Conservation (phyloP, 2,113 vertebrate genomes). For the Myxocyprinus asiaticus region DNA sequence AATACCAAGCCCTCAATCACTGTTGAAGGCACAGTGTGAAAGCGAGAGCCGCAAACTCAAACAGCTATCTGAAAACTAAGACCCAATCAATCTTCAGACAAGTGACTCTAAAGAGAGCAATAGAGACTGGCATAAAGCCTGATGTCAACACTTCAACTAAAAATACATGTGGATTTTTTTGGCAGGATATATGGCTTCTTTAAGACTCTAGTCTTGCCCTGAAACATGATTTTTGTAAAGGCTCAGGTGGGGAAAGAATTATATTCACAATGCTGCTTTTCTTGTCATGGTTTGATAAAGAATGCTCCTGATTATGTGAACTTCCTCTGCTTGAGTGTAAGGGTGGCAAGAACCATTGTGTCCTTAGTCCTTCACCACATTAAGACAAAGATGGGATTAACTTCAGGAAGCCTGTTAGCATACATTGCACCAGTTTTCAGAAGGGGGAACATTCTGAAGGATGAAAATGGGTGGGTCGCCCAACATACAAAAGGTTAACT, state of each 20-base stretch:
- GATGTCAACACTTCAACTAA: background rate
- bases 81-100: conserved; percentile 37
- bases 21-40: conserved; percentile 2
- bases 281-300: background rate
- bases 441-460: conserved; percentile 7
- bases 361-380: background rate
- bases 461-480: conserved; percentile 4
- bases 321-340: background rate
- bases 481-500: conserved; percentile 23
- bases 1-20: conserved; percentile 13
- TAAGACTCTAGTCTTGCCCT: background rate
- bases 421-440: background rate
- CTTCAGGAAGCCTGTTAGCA: conserved; percentile 11
- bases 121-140: background rate
- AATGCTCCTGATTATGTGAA: background rate
- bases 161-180: background rate
- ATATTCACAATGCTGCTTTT: background rate
- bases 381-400: conserved; percentile 24
- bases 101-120: conserved; percentile 17
- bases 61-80: conserved; percentile 20
- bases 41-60: conserved; percentile 8
- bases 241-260: conserved; percentile 7
- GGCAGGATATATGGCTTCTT: too few species aligned
- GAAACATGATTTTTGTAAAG: background rate
- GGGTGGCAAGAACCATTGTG: background rate